These are phyloP conservation scores for Alviniconcha marisindica DNA, from an alignment of 1,140 invertebrate genomes.

Conservation along the genomic window DNA sequence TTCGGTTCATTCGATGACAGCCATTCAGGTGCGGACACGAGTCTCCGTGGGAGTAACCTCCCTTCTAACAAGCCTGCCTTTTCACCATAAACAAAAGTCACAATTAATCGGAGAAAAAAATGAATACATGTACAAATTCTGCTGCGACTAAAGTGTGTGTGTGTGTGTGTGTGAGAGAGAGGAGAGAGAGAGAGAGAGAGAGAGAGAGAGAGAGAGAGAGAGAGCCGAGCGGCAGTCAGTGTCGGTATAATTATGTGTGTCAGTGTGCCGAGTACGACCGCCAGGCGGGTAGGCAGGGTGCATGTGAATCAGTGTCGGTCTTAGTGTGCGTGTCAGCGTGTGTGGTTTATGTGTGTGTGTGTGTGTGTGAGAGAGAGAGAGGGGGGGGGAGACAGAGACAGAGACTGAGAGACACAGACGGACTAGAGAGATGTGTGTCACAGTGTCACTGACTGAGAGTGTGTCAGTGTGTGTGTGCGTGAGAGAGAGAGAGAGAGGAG, in stretches of 20 bases:
- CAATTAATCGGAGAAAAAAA: too few relatives aligned
- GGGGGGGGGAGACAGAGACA: background rate
- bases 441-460: too few relatives aligned
- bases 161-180: background rate
- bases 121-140: background rate
- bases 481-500: background rate
- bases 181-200: background rate
- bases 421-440: background rate
- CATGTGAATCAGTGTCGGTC: background rate
- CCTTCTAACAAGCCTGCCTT: too few relatives aligned
- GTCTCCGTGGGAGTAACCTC: too few relatives aligned
- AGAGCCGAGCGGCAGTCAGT: background rate
- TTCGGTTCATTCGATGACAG: too few relatives aligned
- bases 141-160: background rate
- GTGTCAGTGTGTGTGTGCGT: too few relatives aligned
- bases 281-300: too few relatives aligned
- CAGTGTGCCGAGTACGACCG: too few relatives aligned
- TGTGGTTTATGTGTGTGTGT: background rate
- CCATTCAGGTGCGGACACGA: too few relatives aligned
- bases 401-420: background rate
- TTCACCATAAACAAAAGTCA: background rate
- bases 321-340: constrained; percentile 1
- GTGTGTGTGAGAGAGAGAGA: background rate
- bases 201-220: too few relatives aligned
- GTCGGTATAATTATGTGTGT: background rate